Evolutionary conservation across 1,140 invertebrate species (phyloP).

Genomic region (Neuroterus valhalla): DNA sequence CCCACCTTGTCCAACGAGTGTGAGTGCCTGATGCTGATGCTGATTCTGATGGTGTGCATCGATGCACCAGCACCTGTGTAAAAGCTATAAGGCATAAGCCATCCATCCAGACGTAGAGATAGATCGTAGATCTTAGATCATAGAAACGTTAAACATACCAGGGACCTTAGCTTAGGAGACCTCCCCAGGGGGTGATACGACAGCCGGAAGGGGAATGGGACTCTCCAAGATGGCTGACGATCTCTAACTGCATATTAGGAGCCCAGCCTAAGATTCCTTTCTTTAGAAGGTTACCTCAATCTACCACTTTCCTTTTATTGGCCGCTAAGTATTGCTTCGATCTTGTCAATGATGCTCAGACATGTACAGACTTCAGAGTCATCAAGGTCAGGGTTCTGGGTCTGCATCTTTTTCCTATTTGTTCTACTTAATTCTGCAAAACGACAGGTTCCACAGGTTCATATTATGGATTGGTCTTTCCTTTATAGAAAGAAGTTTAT

Average conservation of each 20-base stretch:
- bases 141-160: neutral
- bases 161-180: constrained; percentile 6
- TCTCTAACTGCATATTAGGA: constrained; percentile 25
- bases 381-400: neutral
- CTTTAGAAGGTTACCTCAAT: constrained; percentile 30
- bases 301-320: constrained; percentile 28
- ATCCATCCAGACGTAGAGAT: constrained; percentile 15
- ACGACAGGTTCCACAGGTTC: neutral
- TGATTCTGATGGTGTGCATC: constrained; percentile 16
- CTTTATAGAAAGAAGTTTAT: neutral
- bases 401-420: neutral
- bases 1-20: constrained; percentile 38
- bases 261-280: constrained; percentile 28
- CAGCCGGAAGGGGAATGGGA: constrained; percentile 26
- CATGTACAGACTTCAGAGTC: neutral
- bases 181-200: constrained; percentile 24
- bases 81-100: neutral
- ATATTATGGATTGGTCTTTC: neutral
- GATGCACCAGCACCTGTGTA: neutral
- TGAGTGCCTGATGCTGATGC: constrained; percentile 36
- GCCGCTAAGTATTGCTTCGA: constrained; percentile 4
- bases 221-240: constrained; percentile 28
- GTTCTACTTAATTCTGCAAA: constrained; percentile 5
- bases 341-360: constrained; percentile 6
- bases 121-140: constrained; percentile 4